Evolutionary conservation across 2,888 invertebrate genomes (phyloP), one percentile per base, ranked within the genome.

Genomic region (Tethea ocularis): DNA sequence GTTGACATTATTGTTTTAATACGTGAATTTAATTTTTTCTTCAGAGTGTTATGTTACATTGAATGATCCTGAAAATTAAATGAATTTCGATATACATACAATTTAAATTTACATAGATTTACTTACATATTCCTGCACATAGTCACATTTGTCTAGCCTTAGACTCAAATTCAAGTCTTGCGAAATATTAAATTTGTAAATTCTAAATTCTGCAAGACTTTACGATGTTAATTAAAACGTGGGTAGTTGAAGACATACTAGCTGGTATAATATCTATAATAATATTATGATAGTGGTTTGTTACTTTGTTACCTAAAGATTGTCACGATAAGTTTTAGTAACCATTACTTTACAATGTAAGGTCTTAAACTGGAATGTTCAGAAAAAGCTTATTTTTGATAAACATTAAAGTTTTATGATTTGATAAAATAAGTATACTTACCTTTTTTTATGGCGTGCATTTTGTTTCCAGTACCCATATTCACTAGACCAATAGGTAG

Each of bases 141-240:
- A 41, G 58, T 41, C 41, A 33, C 17, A 63, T 59, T 63, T 20
- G 2, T 46, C 17, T 17, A 2, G 10, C 10, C 20, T 20, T 10
- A 46, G 3, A 17, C 6, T 1, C 17, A 24, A 33, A 53, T 20
- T 53, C 17, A 0, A 10, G 11, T 53, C 20, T 22, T 36, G 22
- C 20, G 54, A 4, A 54, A 33, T 22, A 36, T 54, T 33, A 54
- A 54, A 36, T 33, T 46, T 10, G 22, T 20, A 29, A 54, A 54
- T 54, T 54, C 29, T 22, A n/a, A 38, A 56, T 57, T 36, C 33
- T 55, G 51, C 56, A 46, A 51, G 53, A 41, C 22, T 52, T 38
- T 22, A 60, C 60, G 55, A 60, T 64, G 51, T 36, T 64, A 60
- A 61, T 64, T 63, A 62, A 58, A 56, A 57, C 60, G 64, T 64